A percentile compares a stretch with the other conserved stretches of the same genome.
These are phyloP conservation scores for Charaxes varanes DNA, from an alignment of 1,140 invertebrate species.

Conservation along the genomic window DNA sequence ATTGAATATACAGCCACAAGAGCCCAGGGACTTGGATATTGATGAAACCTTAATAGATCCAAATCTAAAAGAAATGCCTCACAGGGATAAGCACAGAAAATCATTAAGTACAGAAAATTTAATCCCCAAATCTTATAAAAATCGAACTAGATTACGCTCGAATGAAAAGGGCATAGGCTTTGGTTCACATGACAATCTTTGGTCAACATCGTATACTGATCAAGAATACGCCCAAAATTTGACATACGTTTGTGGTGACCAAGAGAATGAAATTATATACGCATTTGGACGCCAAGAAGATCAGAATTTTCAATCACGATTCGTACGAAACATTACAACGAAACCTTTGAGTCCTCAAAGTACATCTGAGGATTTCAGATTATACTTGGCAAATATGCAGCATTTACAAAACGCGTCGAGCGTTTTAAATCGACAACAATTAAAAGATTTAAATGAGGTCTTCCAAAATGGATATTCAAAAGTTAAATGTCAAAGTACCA, in stretches of 20 bases:
- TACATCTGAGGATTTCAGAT: conserved; percentile 79
- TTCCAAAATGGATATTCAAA: conserved; percentile 74
- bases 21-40: conserved; percentile 64
- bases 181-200: conserved; percentile 68
- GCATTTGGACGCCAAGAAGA: conserved; percentile 64
- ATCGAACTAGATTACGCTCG: conserved; percentile 36
- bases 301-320: conserved; percentile 45
- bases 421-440: conserved; percentile 71
- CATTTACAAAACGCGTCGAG: conserved; percentile 80
- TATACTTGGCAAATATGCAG: conserved; percentile 81
- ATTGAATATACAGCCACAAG: conserved; percentile 60
- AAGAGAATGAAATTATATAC: conserved; percentile 69
- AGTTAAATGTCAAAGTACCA: conserved; percentile 45
- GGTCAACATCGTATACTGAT: conserved; percentile 54
- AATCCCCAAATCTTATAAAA: conserved; percentile 67
- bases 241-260: conserved; percentile 65
- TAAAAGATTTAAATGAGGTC: conserved; percentile 74
- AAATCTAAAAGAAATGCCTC: conserved; percentile 48
- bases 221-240: conserved; percentile 58
- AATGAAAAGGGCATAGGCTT: conserved; percentile 54
- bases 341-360: conserved; percentile 76
- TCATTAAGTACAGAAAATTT: conserved; percentile 76
- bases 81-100: conserved; percentile 69
- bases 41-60: conserved; percentile 55
- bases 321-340: conserved; percentile 76